Base-by-base conservation (phyloP, 2,888 invertebrate genomes). In the Copidosoma aretas region DNA sequence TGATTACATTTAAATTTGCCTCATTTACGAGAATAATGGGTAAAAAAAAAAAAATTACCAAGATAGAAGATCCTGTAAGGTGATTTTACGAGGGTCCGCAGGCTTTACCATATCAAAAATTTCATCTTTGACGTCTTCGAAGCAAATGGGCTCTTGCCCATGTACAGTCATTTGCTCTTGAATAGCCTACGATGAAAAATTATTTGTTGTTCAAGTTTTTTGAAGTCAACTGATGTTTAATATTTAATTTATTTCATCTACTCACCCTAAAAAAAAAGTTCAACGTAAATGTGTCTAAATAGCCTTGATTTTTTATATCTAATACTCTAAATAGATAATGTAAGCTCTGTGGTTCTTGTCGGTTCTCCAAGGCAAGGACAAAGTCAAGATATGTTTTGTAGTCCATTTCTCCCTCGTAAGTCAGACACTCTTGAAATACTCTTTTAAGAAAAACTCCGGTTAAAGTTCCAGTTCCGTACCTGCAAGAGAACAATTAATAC, bases 41-140 rank as follows among this genome's bases (percentile, higher is more conserved):
- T 5, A 32, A 32, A 32, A 32, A 32, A 32, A 32, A 32, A 32
- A 32, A 32, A 32, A 4, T 76, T 82, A 91, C 91, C 91, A 91
- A 67, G 88, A 87, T 59, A 95, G 87, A 64, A 98, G 87, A 86
- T 98, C 97, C 76, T 91, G 90, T 3, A 97, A 85, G 0, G 95
- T 96, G 74, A 98, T 96, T 81, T 90, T 89, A 14, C 89, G 86
- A 0, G 94, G 92, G 83, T 97, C 90, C 68, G 88, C 89, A 0
- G 97, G 96, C 73, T 95, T 91, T 1, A 97, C 94, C 97, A 98
- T 98, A 85, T 98, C 98, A 86, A 97, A 98, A 75, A 98, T 93
- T 86, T 98, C 97, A 86, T 98, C 96, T 83, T 96, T 96, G 0
- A 98, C 93, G 85, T 98, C 97, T 76, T 95, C 92, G 83, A 97